These are phyloP conservation scores for Orchestia grillus DNA, from an alignment of 1,140 invertebrate species.

Conservation along the genomic window DNA sequence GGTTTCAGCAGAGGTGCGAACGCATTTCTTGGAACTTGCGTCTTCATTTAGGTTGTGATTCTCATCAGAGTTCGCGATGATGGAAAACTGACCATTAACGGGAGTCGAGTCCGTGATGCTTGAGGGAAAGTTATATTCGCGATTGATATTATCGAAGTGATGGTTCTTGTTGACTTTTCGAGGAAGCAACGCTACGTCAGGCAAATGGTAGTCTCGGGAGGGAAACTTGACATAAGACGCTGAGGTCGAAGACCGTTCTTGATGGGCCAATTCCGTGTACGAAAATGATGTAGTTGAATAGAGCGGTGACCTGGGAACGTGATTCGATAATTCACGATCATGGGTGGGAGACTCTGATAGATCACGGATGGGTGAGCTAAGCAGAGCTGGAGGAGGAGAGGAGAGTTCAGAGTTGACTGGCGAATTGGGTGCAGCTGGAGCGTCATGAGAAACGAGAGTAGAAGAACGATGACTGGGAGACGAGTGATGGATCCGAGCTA, in stretches of 20 bases:
- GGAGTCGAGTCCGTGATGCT: neutral
- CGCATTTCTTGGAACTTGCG: neutral
- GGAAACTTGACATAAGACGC: neutral
- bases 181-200: neutral
- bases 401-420: neutral
- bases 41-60: neutral
- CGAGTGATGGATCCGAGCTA: neutral
- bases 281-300: neutral
- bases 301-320: neutral
- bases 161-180: neutral
- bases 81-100: neutral
- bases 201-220: neutral
- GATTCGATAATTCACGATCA: neutral
- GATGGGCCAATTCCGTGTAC: neutral
- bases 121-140: neutral
- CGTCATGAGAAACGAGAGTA: neutral
- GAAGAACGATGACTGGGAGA: neutral
- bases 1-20: neutral
- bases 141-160: neutral
- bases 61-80: neutral
- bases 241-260: neutral
- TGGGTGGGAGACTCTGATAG: neutral
- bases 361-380: neutral
- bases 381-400: neutral
- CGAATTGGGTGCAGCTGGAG: neutral